A percentile compares a stretch with the other conserved stretches of the same genome.
These are phyloP conservation scores for Tiaroga cobitis DNA, from an alignment of 2,797 vertebrate species.

Conservation along the genomic window DNA sequence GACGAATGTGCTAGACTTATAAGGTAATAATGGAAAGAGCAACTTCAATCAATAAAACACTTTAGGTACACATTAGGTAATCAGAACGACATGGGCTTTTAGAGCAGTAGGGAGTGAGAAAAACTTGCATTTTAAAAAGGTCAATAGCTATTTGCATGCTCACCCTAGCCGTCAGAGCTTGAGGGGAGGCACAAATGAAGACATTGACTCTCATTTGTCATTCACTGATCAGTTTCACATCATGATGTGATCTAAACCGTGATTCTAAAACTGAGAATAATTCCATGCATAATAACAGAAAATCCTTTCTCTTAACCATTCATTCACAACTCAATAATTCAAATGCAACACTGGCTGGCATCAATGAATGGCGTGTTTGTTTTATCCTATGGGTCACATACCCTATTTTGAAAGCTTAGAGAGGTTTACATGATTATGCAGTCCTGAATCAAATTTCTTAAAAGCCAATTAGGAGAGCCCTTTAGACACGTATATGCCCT, in stretches of 20 bases:
- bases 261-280: background rate
- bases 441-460: background rate
- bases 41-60: conserved; percentile 70
- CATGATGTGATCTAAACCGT: conserved; percentile 11
- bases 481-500: background rate
- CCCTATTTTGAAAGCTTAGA: background rate
- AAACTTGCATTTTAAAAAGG: conserved; percentile 62
- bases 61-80: conserved; percentile 80
- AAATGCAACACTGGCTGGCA: background rate
- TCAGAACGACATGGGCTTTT: conserved; percentile 79
- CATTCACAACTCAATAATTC: background rate
- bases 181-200: conserved; percentile 36
- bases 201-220: background rate
- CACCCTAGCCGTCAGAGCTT: conserved; percentile 56
- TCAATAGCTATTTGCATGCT: conserved; percentile 77
- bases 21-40: conserved; percentile 19
- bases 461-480: background rate
- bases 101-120: conserved; percentile 62
- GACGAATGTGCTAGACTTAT: conserved; percentile 63
- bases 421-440: background rate
- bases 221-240: conserved; percentile 24
- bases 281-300: background rate
- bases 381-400: background rate
- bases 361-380: background rate
- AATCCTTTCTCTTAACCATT: background rate